phyloP scores from a whole-genome alignment of 1,140 invertebrate species.

The Araneus ventricosus region DNA sequence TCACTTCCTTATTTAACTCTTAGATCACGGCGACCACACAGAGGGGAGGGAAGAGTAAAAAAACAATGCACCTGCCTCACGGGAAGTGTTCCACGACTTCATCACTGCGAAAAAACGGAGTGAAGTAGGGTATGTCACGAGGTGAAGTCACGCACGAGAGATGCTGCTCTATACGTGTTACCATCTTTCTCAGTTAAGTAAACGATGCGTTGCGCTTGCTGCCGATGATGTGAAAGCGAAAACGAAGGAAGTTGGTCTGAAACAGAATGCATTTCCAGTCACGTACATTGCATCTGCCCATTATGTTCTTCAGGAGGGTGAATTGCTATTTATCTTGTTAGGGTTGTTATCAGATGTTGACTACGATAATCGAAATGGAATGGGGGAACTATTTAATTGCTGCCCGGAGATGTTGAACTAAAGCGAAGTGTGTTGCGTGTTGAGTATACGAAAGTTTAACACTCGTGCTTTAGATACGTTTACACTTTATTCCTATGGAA shows the following conservation, averaged over 20 bases:
- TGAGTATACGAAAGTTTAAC: too few species aligned
- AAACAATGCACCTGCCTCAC: slow-evolving; percentile 54
- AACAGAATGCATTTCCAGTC: neutral
- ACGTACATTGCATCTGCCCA: neutral
- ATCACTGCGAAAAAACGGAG: neutral
- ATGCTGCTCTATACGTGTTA: neutral
- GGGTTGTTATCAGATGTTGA: neutral
- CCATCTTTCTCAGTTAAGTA: neutral
- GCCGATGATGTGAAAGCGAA: neutral
- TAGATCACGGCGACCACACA: slow-evolving; percentile 49
- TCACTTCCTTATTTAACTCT: slow-evolving; percentile 52
- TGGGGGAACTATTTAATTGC: neutral
- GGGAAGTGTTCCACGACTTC: slow-evolving; percentile 35
- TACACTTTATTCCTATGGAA: too few species aligned
- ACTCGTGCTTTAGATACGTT: too few species aligned
- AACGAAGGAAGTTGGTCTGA: neutral
- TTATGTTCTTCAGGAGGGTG: neutral
- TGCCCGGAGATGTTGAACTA: neutral
- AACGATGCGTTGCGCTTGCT: neutral
- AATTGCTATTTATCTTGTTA: neutral
- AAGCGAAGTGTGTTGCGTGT: too few species aligned
- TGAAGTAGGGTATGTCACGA: slow-evolving; percentile 35
- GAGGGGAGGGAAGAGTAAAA: neutral
- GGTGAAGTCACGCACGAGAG: slow-evolving; percentile 34
- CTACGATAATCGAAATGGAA: neutral